Evolutionary conservation across 2,888 invertebrate species (phyloP), one percentile per base, ranked within the genome.

Genomic region (Steinernema hermaphroditum): DNA sequence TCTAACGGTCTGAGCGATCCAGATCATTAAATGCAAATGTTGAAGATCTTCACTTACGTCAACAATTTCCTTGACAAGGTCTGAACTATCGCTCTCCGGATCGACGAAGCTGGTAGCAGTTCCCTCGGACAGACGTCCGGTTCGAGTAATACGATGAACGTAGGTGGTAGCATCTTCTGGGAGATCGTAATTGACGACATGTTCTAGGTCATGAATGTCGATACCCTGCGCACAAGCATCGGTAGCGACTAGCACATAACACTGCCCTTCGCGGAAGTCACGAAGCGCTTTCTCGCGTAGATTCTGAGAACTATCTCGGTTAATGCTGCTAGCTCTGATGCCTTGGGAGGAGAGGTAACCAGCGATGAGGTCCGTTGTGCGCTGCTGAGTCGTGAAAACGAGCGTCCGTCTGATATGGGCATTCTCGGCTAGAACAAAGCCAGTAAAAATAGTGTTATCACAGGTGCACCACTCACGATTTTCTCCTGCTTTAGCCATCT

Each of bases 141-240:
- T 89, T 29, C 90, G 86, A 1, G 89, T 89, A 79, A 89, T 89
- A 1, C 89, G 86, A 78, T 90, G 89, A 8, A 89, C 88, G 80
- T 89, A 89, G 71, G 89, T 89, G 19, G 57, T 68, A 43, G 69
- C 70, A 27, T 85, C 85, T 0, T 62, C 54, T 0, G 90, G 89
- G 44, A 89, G 74, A 77, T 90, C 89, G 76, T 88, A 89, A 76
- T 90, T 89, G 46, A 90, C 86, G 0, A 37, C 79, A 72, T 87
- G 83, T 2, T 91, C 91, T 0, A 85, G 72, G 72, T 92, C 92
- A 78, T 92, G 91, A 37, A 96, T 94, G 86, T 96, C 93, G 0
- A 96, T 88, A 0, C 97, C 97, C 72, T 96, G 89, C 0, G 96
- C 93, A 0, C 95, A 95, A 0, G 97, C 96, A 0, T 94, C 93